Base-by-base conservation (phyloP, 2,888 invertebrate genomes). In the Lasioglossum pauxillum region DNA sequence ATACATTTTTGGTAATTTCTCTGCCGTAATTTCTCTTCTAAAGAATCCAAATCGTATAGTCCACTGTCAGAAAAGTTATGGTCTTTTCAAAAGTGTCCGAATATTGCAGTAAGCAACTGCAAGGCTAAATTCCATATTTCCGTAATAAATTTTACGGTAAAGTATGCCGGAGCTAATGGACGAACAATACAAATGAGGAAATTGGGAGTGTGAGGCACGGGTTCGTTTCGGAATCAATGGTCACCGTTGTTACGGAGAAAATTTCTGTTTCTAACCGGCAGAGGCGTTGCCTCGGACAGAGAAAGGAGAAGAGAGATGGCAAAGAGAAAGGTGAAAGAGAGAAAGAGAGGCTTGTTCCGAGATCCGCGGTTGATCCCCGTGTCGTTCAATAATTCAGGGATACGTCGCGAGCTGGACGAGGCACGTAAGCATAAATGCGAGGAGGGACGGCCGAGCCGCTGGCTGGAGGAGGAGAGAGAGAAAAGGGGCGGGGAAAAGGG, bases 351-450 rank as follows among this genome's bases (percentile, higher is more conserved):
- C 83, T 84, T 75, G 79, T 86, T 86, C 82, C 81, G 89, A 88
- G 90, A 91, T 91, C 85, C 90, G 89, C 89, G 88, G 83, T 88
- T 92, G 92, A 91, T 92, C 88, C 91, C 88, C 78, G 85, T 80
- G 88, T 86, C 89, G 90, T 89, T 93, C 91, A 92, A 93, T 93
- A 92, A 93, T 93, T 92, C 93, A 93, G 88, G 76, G 88, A 85
- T 86, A 87, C 91, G 87, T 91, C 91, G 90, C 89, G 88, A 87
- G 85, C 88, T 84, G 92, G 91, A 91, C 90, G 88, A 89, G 88
- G 87, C 90, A 88, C 88, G 90, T 92, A 92, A 92, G 92, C 92
- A 91, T 91, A 92, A 91, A 90, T 87, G 91, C 88, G 88, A 85
- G 87, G 83, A 73, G 84, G 82, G 75, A 78, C 49, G 44, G 78